A percentile compares a stretch with the other conserved stretches of the same genome.
phyloP scores from a whole-genome alignment of 2,888 invertebrate species.

The Eudasyphora cyanicolor region DNA sequence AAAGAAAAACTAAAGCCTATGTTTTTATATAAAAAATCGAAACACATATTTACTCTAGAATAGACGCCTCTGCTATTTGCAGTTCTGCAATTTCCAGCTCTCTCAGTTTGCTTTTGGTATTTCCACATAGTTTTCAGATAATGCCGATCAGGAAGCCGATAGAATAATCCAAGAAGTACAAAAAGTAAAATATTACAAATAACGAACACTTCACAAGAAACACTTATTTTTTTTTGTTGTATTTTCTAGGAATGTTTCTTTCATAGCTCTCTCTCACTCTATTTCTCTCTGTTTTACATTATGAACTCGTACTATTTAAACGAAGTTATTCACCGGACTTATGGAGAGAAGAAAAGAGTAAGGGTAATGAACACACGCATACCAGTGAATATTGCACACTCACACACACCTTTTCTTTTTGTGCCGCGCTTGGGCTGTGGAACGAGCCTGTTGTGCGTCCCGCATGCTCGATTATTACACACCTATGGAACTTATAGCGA shows the following conservation, averaged over 20 bases:
- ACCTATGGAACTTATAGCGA: no score
- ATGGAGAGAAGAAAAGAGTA: no score
- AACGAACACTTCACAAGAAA: no score
- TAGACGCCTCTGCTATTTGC: neutral
- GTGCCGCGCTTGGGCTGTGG: conserved; percentile 77
- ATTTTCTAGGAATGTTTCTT: no score
- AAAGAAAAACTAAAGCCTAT: neutral
- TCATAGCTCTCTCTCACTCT: no score
- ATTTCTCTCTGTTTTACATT: no score
- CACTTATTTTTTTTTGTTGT: no score
- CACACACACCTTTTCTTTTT: conserved; percentile 78
- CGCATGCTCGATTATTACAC: conserved; percentile 72
- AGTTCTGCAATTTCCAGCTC: conserved; percentile 66
- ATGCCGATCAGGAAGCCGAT: neutral
- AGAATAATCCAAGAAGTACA: conserved; percentile 6
- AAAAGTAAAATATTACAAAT: neutral
- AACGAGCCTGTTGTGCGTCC: conserved; percentile 72
- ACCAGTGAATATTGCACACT: neutral
- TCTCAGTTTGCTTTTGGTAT: conserved; percentile 71
- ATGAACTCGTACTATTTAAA: no score
- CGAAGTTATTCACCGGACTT: no score
- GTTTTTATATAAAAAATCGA: neutral
- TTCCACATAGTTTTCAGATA: neutral
- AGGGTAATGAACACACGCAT: neutral
- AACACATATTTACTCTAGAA: conserved; percentile 8